Evolutionary conservation across 92 coral and sea anemone species (phyloP).

Genomic region (Diadumene lineata): DNA sequence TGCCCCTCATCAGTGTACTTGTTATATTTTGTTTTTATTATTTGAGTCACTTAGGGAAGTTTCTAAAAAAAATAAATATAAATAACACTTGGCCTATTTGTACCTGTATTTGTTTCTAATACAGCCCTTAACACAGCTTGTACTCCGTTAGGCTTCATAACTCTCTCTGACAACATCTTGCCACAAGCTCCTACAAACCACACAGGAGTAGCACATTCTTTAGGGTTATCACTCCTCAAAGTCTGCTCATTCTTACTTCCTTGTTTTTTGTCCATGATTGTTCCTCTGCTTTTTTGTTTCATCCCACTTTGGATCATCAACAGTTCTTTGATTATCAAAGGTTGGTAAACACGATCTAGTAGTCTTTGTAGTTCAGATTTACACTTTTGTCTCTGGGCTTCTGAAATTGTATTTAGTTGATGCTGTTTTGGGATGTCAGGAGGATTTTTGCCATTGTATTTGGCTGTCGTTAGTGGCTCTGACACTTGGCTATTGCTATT

Average conservation of each 20-base stretch:
- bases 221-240: not conserved
- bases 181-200: slow-evolving; percentile 90
- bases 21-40: no score
- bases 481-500: not conserved
- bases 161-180: slow-evolving; percentile 73
- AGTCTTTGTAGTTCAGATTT: slow-evolving; percentile 46
- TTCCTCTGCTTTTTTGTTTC: slow-evolving; percentile 6
- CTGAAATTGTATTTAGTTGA: no score
- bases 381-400: slow-evolving; percentile 32
- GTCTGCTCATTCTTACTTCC: not conserved
- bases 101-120: slow-evolving; percentile 74
- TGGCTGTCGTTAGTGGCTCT: not conserved
- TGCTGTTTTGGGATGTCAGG: no score
- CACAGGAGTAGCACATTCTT: slow-evolving; percentile 33
- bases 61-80: no score
- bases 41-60: no score
- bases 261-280: not conserved
- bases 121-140: slow-evolving; percentile 75
- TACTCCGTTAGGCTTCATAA: slow-evolving; percentile 82
- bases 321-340: slow-evolving; percentile 79
- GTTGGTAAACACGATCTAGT: slow-evolving; percentile 75
- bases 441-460: not conserved
- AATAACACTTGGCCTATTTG: not conserved
- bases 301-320: slow-evolving; percentile 67
- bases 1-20: no score